Percentiles rank a stretch among this genome's conserved stretches.
These are phyloP conservation scores for Erebia palarica DNA, from an alignment of 2,888 invertebrate species.

Conservation along the genomic window DNA sequence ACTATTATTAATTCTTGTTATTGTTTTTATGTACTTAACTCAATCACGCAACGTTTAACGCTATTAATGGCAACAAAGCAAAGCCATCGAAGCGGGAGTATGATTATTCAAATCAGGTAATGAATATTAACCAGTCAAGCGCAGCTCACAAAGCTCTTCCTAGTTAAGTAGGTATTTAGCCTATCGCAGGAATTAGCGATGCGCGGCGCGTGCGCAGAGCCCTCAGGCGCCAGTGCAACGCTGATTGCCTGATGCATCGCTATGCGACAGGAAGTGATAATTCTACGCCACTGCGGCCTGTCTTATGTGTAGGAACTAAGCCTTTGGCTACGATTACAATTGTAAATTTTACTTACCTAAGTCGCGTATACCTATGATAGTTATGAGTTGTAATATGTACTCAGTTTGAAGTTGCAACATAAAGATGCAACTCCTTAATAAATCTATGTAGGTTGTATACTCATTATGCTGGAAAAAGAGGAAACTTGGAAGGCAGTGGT, in stretches of 20 bases:
- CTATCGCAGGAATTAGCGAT: not conserved
- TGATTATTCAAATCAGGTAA: conserved; percentile 1
- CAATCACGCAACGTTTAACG: not conserved
- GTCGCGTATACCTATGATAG: too few species aligned
- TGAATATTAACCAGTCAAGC: conserved; percentile 2
- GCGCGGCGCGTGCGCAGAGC: not conserved
- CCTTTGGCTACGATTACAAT: too few species aligned
- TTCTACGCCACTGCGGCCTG: not conserved
- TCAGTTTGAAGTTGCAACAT: too few species aligned
- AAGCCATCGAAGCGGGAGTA: not conserved
- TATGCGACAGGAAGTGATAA: not conserved
- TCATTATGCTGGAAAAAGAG: too few species aligned
- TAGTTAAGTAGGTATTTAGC: not conserved
- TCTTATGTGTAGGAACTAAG: not conserved
- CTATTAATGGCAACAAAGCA: not conserved
- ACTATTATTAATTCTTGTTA: too few species aligned
- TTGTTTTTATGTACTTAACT: not conserved
- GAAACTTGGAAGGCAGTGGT: too few species aligned
- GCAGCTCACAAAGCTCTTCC: conserved; percentile 5
- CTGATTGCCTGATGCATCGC: not conserved
- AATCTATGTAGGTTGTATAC: too few species aligned
- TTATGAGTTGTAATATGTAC: too few species aligned
- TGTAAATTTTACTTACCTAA: too few species aligned
- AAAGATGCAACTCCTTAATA: too few species aligned
- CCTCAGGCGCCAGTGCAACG: not conserved